Percentiles rank a stretch among this genome's conserved stretches.
Evolutionary conservation across 2,113 vertebrate genomes (phyloP).

Genomic region (Progne subis): DNA sequence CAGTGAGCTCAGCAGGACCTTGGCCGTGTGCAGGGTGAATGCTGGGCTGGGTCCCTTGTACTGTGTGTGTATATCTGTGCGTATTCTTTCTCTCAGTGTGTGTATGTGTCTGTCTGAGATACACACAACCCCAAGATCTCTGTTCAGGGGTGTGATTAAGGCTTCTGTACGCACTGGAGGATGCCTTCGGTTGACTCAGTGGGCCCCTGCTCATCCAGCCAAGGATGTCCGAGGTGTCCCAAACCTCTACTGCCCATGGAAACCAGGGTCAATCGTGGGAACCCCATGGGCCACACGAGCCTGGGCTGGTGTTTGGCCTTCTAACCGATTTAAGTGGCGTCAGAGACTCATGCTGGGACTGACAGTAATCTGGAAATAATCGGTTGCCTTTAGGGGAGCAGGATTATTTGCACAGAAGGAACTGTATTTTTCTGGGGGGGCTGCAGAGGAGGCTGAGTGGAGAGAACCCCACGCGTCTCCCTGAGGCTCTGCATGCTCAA

Average conservation of each 20-base stretch:
- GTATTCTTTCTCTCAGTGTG: slow-evolving; percentile 28
- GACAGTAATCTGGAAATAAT: slow-evolving; percentile 72
- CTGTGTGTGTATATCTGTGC: slow-evolving; percentile 40
- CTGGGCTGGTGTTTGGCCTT: neutral
- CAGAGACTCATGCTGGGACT: slow-evolving; percentile 67
- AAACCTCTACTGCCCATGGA: neutral
- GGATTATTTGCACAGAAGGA: slow-evolving; percentile 51
- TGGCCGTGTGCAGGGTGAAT: neutral
- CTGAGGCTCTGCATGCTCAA: slow-evolving; percentile 34
- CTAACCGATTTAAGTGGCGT: neutral
- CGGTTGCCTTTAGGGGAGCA: slow-evolving; percentile 59
- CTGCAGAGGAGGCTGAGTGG: neutral
- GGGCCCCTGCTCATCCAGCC: slow-evolving; percentile 22
- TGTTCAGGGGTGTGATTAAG: slow-evolving; percentile 28
- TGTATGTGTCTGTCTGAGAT: slow-evolving; percentile 60
- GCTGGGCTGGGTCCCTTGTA: slow-evolving; percentile 5
- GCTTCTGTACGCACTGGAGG: slow-evolving; percentile 43
- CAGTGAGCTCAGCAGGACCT: neutral
- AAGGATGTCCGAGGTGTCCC: neutral
- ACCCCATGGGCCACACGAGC: neutral
- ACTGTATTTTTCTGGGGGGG: neutral
- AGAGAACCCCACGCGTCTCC: neutral
- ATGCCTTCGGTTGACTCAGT: slow-evolving; percentile 58
- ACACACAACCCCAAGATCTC: neutral
- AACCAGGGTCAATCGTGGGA: neutral